Evolutionary conservation across 2,113 vertebrate species (phyloP), one percentile per base, ranked within the genome.

Genomic region (Muscicapa adusta): DNA sequence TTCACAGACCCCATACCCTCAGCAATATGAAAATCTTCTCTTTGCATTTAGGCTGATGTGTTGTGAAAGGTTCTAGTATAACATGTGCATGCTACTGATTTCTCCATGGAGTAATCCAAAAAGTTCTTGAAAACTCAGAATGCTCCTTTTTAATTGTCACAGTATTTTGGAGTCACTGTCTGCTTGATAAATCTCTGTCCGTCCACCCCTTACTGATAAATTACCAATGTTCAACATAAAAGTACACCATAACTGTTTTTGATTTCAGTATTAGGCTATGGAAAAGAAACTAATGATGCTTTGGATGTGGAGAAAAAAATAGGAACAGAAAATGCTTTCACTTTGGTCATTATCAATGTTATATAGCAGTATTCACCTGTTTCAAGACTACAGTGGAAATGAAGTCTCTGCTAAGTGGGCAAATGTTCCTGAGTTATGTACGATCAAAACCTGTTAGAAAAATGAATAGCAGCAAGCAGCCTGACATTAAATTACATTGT

Each of bases 1-100:
- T 72, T 96, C 85, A 79, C 8, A 51, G 66, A 76, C 87, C 4
- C 6, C 31, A 96, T 92, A 51, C 25, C 56, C 68, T 70, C 86
- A 73, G 72, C 45, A 88, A 53, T 65, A 73, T 60, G 74, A 93
- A 94, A 97, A 92, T 88, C n/a, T 93, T 93, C 91, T 87, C 53
- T 33, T 85, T 86, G 73, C 67, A 95, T 58, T 96, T 80, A 90
- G 88, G 92, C 68, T 95, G 70, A 94, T 76, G 89, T 73, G 51
- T 89, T 95, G 94, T 48, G 53, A 94, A 97, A 90, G 56, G 26
- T 3, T 92, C 79, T 87, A 29, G 63, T 82, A 36, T 77, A 95
- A 96, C 5, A 5, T 34, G 19, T 36, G 17, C 10, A 10, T 93
- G 17, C 34, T 57, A 24, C 12, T 34, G n/a, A 19, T 83, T 91